Percentiles rank a stretch among this genome's conserved stretches.
Evolutionary conservation across 2,888 invertebrate genomes (phyloP).

Genomic region (Colostygia pectinataria): DNA sequence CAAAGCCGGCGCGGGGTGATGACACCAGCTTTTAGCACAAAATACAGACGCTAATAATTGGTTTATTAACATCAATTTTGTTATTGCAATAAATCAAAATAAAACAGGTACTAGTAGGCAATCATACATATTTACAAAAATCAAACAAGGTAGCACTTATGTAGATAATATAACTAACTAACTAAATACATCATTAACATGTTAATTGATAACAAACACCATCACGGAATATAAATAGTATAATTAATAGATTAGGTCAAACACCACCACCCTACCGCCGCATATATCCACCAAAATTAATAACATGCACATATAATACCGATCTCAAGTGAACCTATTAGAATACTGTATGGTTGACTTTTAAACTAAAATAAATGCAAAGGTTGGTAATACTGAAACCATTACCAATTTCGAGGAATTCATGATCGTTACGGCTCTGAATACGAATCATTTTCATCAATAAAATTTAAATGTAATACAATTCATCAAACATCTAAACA

Average conservation of each 20-base stretch:
- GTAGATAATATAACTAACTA: background rate
- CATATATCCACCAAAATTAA: background rate
- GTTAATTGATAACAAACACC: slow-evolving; percentile 1
- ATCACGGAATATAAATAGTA: background rate
- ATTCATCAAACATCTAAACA: no score
- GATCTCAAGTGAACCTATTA: no score
- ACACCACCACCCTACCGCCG: slow-evolving; percentile 20
- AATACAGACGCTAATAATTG: slow-evolving; percentile 3
- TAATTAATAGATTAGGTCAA: slow-evolving; percentile 17
- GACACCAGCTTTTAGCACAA: slow-evolving; percentile 40
- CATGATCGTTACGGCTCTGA: no score
- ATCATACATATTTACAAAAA: no score
- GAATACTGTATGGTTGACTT: background rate
- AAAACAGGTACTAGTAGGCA: no score
- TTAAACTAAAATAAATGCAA: background rate
- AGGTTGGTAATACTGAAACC: no score
- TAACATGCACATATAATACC: slow-evolving; percentile 2
- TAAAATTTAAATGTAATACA: no score
- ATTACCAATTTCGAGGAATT: no score
- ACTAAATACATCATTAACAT: background rate
- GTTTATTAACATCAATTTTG: background rate
- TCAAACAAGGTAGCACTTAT: no score
- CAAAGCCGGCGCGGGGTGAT: slow-evolving; percentile 29
- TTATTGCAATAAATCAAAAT: background rate
- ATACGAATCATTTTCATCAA: no score